Percentiles rank a stretch among this genome's conserved stretches.
Evolutionary conservation across 2,797 vertebrate species (phyloP).

Genomic region (Mustela erminea): DNA sequence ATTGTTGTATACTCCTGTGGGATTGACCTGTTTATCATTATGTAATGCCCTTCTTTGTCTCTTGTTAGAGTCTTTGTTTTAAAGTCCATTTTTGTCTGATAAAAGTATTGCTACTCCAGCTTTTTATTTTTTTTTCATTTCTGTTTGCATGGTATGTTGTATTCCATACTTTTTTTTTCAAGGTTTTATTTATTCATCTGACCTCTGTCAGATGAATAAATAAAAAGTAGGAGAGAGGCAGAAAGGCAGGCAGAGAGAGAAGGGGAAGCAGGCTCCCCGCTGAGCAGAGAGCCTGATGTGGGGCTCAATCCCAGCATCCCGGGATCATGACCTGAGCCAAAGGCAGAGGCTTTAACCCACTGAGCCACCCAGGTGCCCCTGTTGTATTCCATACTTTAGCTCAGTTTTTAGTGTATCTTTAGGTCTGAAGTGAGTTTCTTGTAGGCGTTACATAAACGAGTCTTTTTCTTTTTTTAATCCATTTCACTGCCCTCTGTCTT

Average conservation of each 20-base stretch:
- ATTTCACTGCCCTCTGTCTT: background rate
- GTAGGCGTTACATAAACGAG: background rate
- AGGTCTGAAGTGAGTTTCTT: background rate
- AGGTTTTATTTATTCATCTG: too few species aligned
- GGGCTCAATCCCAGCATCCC: too few species aligned
- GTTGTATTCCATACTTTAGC: background rate
- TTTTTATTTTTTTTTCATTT: conserved; percentile 8
- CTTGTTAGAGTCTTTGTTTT: background rate
- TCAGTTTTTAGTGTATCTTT: background rate
- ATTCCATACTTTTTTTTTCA: background rate
- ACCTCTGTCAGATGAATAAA: too few species aligned
- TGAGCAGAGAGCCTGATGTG: too few species aligned
- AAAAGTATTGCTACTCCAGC: background rate
- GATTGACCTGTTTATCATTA: background rate
- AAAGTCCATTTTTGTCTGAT: background rate
- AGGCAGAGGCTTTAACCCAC: too few species aligned
- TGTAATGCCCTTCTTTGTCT: background rate
- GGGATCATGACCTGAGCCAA: rapidly evolving
- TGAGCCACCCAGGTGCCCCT: too few species aligned
- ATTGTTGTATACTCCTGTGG: background rate
- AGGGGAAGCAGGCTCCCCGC: too few species aligned
- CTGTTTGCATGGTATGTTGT: background rate
- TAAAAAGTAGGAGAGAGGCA: too few species aligned
- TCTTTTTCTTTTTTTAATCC: background rate
- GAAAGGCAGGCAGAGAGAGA: too few species aligned